Evolutionary conservation across 2,888 invertebrate genomes (phyloP).

Genomic region (Cybosia mesomella): DNA sequence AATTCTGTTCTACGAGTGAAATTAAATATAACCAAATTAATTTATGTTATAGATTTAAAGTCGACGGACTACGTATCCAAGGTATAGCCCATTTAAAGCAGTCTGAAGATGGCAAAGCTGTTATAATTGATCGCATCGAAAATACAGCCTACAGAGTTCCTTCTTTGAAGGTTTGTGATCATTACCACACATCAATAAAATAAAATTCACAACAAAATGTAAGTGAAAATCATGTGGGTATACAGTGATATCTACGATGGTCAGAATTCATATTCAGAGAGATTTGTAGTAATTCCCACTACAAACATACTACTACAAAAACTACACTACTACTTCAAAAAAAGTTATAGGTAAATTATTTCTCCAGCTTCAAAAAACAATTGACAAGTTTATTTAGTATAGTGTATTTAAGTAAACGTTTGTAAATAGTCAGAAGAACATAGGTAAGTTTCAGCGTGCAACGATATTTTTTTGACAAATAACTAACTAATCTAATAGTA

Average conservation of each 20-base stretch:
- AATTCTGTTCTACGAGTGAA: background rate
- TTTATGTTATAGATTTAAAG: constrained; percentile 8
- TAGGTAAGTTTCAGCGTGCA: background rate
- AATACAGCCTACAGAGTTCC: constrained; percentile 26
- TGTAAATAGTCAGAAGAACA: too few species aligned
- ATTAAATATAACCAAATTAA: background rate
- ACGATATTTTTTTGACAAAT: too few species aligned
- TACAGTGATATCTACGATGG: background rate
- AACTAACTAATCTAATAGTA: too few species aligned
- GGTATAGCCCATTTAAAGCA: constrained; percentile 23
- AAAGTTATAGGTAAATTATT: too few species aligned
- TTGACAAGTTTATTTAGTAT: background rate
- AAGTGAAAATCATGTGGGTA: background rate
- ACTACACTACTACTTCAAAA: too few species aligned
- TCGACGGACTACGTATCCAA: constrained; percentile 9
- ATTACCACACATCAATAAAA: background rate
- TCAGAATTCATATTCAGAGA: background rate
- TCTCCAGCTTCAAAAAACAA: too few species aligned
- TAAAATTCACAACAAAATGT: too few species aligned
- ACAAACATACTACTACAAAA: too few species aligned
- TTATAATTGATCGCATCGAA: constrained; percentile 27
- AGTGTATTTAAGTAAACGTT: too few species aligned
- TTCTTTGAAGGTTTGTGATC: constrained; percentile 6
- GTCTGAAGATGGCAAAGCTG: constrained; percentile 26
- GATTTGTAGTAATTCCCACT: too few species aligned